Conservation (phyloP, 2,113 vertebrate genomes). For the Xiphias gladius region DNA sequence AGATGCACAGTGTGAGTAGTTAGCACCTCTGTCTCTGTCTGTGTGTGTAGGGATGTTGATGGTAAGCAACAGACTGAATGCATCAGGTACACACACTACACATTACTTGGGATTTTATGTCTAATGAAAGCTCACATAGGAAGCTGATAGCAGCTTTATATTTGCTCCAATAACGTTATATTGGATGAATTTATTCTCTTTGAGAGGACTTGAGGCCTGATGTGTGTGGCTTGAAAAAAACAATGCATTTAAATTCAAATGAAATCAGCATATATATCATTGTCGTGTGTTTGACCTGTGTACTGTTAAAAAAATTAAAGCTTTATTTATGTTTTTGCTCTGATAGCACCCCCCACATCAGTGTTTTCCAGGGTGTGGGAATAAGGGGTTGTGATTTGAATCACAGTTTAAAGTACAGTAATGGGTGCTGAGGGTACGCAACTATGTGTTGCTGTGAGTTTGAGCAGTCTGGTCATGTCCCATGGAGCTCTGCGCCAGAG, state of each 20-base stretch:
- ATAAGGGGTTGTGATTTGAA: too few relatives aligned
- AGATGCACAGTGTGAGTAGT: constrained; percentile 68
- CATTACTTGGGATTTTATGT: constrained; percentile 10
- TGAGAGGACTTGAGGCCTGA: background rate
- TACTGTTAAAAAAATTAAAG: background rate
- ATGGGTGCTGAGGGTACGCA: background rate
- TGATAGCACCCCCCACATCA: too few relatives aligned
- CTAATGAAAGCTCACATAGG: constrained; percentile 1
- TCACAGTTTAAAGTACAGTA: background rate
- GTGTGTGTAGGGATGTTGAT: constrained; percentile 12
- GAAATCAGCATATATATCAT: background rate
- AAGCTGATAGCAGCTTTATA: background rate
- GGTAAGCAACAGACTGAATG: constrained; percentile 40
- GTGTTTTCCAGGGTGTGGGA: background rate
- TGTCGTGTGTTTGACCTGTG: background rate
- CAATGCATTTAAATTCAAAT: background rate
- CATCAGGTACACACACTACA: constrained; percentile 35
- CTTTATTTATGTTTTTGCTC: background rate
- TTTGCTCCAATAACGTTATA: background rate
- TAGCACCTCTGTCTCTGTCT: constrained; percentile 44
- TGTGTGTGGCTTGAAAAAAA: background rate
- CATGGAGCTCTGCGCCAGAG: background rate
- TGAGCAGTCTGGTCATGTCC: background rate
- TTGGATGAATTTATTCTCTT: background rate
- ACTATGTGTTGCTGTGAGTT: background rate